phyloP scores from a whole-genome alignment of 2,888 invertebrate species.

The Pristionchus arcanus region DNA sequence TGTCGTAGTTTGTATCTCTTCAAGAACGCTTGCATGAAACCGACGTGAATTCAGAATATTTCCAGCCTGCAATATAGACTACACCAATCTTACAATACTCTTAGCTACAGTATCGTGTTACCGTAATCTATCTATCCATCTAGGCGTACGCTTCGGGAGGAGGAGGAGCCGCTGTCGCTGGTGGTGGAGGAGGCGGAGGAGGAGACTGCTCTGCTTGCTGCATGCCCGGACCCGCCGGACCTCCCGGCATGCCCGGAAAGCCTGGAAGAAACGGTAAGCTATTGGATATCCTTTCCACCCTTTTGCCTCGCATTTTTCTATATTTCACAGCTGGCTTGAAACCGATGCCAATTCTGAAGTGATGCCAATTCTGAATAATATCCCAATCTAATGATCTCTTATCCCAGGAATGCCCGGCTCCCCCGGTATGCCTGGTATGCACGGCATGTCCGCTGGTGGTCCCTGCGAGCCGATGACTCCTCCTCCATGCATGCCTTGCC shows the following conservation, averaged over 20 bases:
- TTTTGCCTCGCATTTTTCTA: too few species aligned
- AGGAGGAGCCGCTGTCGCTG: constrained; percentile 55
- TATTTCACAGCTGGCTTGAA: too few species aligned
- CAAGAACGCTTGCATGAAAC: too few species aligned
- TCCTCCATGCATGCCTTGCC: constrained; percentile 59
- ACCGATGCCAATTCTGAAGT: background rate
- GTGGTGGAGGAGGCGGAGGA: constrained; percentile 57
- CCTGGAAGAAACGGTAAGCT: constrained; percentile 65
- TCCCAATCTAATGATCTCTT: background rate
- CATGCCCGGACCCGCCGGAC: constrained; percentile 71
- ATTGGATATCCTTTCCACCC: too few species aligned
- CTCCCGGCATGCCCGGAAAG: constrained; percentile 69
- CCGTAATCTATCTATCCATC: background rate
- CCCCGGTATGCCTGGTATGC: constrained; percentile 68
- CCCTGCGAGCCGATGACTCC: constrained; percentile 63
- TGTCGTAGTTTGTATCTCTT: too few species aligned
- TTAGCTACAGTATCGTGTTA: background rate
- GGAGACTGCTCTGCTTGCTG: constrained; percentile 69
- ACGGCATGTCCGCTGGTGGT: constrained; percentile 63
- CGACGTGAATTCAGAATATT: too few species aligned
- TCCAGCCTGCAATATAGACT: too few species aligned
- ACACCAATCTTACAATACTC: too few species aligned
- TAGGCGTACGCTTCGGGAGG: constrained; percentile 57
- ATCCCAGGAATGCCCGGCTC: constrained; percentile 63
- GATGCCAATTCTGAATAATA: too few species aligned